Conservation (phyloP, 2,888 invertebrate genomes). For the Aphodius granarius region DNA sequence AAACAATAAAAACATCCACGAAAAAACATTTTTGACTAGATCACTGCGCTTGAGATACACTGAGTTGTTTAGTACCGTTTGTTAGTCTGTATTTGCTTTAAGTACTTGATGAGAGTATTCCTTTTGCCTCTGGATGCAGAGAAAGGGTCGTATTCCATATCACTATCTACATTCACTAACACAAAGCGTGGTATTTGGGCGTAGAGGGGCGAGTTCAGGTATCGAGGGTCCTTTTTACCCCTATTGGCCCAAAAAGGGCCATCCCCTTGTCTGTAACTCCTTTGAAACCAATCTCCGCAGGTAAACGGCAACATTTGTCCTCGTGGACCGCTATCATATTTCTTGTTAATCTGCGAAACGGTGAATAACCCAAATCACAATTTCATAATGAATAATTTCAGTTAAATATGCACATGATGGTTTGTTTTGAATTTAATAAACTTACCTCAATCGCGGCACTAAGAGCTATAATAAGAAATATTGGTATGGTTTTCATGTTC, state of each 20-base stretch:
- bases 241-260: constrained; percentile 58
- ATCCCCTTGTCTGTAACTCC: constrained; percentile 40
- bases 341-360: neutral
- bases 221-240: constrained; percentile 49
- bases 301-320: neutral
- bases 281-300: constrained; percentile 34
- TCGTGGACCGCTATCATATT: neutral
- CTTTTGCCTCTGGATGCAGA: constrained; percentile 49
- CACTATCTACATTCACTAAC: constrained; percentile 55
- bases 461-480: constrained; percentile 16
- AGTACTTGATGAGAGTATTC: neutral
- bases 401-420: neutral
- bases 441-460: constrained; percentile 19
- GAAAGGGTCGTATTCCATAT: constrained; percentile 44
- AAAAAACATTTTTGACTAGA: neutral
- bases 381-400: neutral
- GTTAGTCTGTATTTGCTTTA: neutral
- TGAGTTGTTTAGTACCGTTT: neutral
- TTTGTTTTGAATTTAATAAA: too few species aligned
- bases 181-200: constrained; percentile 61
- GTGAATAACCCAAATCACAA: too few species aligned
- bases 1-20: neutral
- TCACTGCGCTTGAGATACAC: too few species aligned
- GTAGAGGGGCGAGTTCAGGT: constrained; percentile 52
- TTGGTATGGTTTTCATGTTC: constrained; percentile 19